These are phyloP conservation scores for Oophaga pumilio DNA, from an alignment of 2,113 vertebrate genomes.

Conservation along the genomic window DNA sequence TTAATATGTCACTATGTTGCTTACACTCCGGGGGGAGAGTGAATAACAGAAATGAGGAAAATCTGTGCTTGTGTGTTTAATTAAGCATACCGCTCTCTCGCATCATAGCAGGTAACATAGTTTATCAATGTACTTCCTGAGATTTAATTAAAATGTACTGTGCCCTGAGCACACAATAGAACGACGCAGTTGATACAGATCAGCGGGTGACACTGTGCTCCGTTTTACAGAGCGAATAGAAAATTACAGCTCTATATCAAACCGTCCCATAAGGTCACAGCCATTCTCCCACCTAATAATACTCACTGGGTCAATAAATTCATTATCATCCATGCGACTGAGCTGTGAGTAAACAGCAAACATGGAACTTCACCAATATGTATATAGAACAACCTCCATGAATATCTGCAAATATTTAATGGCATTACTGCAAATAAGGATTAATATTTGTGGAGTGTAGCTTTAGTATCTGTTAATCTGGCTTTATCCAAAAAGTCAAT, in stretches of 20 bases:
- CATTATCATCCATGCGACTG: neutral
- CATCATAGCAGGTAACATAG: conserved; percentile 24
- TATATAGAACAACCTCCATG: neutral
- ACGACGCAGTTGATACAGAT: conserved; percentile 7
- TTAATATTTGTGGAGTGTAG: conserved; percentile 10
- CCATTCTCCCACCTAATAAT: neutral
- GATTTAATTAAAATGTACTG: conserved; percentile 23
- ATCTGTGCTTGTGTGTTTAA: conserved; percentile 20
- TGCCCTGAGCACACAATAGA: conserved; percentile 19
- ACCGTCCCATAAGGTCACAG: neutral
- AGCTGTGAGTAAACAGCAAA: conserved; percentile 3
- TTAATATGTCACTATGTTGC: conserved; percentile 17
- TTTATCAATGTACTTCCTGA: conserved; percentile 25
- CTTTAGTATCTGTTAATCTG: neutral
- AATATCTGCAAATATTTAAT: neutral
- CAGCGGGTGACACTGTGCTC: conserved; percentile 12
- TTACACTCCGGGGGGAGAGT: conserved; percentile 1
- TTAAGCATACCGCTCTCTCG: conserved; percentile 4
- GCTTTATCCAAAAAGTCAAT: neutral
- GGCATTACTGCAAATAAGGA: neutral
- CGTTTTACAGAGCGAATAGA: conserved; percentile 10
- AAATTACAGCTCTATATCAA: conserved; percentile 15
- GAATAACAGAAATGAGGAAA: conserved; percentile 19
- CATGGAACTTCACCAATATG: neutral
- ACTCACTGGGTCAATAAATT: conserved; percentile 14